phyloP scores from a whole-genome alignment of 2,797 vertebrate genomes.

The Myotis pilosus region DNA sequence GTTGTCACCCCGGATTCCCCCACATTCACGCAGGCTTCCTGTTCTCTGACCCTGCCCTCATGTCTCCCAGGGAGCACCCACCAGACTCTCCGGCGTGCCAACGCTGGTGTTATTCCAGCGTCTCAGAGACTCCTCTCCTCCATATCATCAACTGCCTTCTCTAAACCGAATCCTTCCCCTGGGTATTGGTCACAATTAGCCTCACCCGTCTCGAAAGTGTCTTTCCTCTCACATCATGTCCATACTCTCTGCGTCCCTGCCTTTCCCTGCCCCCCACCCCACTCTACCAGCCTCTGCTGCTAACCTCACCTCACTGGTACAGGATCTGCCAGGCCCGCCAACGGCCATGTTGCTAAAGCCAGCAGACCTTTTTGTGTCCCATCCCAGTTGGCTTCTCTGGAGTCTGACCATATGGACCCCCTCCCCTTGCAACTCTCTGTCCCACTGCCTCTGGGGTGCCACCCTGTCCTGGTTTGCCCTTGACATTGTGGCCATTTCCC shows the following conservation, averaged over 20 bases:
- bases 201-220: neutral
- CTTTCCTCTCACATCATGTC: neutral
- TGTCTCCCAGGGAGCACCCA: neutral
- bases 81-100: neutral
- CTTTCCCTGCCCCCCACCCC: neutral
- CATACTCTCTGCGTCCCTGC: neutral
- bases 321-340: fast-evolving
- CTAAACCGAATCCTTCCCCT: neutral
- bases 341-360: neutral
- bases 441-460: neutral
- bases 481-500: neutral
- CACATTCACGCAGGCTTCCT: neutral
- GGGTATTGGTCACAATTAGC: neutral
- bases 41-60: neutral
- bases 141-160: neutral
- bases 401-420: neutral
- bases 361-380: neutral
- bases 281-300: neutral
- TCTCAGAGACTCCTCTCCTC: neutral
- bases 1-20: neutral
- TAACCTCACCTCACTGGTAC: neutral
- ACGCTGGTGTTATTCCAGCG: fast-evolving
- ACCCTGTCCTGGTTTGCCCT: neutral
- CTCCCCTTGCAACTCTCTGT: neutral
- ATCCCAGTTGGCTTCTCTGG: neutral